Evolutionary conservation across 2,113 vertebrate genomes (phyloP).

Genomic region (Campylomormyrus numenius): DNA sequence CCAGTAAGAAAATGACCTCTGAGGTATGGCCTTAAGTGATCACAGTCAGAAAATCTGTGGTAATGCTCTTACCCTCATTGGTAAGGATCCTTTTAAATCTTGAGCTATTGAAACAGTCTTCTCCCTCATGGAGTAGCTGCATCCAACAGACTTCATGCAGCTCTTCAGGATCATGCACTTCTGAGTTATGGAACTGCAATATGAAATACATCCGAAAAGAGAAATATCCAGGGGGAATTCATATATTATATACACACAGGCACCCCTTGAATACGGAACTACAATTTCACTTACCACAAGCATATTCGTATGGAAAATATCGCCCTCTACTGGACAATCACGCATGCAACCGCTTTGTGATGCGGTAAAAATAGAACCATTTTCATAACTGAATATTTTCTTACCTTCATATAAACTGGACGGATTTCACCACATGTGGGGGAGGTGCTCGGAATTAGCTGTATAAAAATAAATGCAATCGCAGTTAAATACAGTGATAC

Average conservation of each 20-base stretch:
- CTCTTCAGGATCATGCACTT: slow-evolving; percentile 7
- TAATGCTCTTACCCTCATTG: not conserved
- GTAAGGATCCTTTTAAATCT: not conserved
- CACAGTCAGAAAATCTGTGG: not conserved
- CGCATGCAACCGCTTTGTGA: not conserved
- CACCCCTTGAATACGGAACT: not conserved
- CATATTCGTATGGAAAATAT: not conserved
- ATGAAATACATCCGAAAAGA: not conserved
- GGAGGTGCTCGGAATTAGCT: not conserved
- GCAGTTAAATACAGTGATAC: not conserved
- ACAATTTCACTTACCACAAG: not conserved
- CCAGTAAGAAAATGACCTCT: not conserved
- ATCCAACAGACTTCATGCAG: slow-evolving; percentile 8
- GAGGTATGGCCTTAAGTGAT: not conserved
- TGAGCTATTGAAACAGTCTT: not conserved
- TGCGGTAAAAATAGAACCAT: not conserved
- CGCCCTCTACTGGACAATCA: slow-evolving; percentile 46
- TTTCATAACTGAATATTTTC: not conserved
- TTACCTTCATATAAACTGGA: slow-evolving; percentile 16
- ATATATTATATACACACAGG: not conserved
- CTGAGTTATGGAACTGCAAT: slow-evolving; percentile 16
- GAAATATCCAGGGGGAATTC: not conserved
- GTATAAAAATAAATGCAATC: not conserved
- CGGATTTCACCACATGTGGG: not conserved
- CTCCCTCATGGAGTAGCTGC: slow-evolving; percentile 2